Evolutionary conservation across 2,113 vertebrate species (phyloP).

Genomic region (Oryzias curvinotus): DNA sequence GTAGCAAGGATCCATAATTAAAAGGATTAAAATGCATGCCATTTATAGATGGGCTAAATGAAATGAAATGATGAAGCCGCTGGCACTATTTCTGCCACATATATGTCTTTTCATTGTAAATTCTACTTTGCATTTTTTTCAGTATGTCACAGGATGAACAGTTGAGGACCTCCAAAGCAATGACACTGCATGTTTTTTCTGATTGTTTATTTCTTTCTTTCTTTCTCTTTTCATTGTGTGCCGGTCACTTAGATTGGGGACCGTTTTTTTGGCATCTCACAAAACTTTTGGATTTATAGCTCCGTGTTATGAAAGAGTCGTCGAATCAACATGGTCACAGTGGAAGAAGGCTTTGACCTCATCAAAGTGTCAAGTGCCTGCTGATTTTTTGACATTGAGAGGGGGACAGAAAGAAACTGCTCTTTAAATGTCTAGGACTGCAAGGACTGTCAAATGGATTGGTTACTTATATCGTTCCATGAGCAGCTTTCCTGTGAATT

Average conservation of each 20-base stretch:
- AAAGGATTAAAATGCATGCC: constrained; percentile 79
- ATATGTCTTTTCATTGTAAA: constrained; percentile 54
- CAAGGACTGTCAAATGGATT: constrained; percentile 44
- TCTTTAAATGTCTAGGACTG: constrained; percentile 66
- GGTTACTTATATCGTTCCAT: constrained; percentile 60
- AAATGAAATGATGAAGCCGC: constrained; percentile 65
- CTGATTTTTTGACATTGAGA: constrained; percentile 71
- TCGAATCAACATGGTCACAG: constrained; percentile 57
- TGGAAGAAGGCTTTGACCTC: constrained; percentile 65
- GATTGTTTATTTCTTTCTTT: constrained; percentile 24
- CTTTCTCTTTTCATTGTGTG: constrained; percentile 31
- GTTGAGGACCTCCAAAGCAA: constrained; percentile 28
- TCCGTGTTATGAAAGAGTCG: constrained; percentile 51
- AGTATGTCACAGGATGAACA: constrained; percentile 56
- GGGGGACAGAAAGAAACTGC: constrained; percentile 63
- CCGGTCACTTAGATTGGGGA: background rate
- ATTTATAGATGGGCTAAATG: constrained; percentile 75
- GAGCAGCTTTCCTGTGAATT: constrained; percentile 4
- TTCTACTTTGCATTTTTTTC: constrained; percentile 48
- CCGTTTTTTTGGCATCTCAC: constrained; percentile 24
- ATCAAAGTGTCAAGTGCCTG: constrained; percentile 67
- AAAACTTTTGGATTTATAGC: constrained; percentile 29
- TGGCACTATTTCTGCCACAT: constrained; percentile 54
- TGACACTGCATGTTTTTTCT: constrained; percentile 44
- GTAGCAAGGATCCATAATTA: constrained; percentile 78